Evolutionary conservation across 2,888 invertebrate species (phyloP).

Genomic region (Eulithis testata): DNA sequence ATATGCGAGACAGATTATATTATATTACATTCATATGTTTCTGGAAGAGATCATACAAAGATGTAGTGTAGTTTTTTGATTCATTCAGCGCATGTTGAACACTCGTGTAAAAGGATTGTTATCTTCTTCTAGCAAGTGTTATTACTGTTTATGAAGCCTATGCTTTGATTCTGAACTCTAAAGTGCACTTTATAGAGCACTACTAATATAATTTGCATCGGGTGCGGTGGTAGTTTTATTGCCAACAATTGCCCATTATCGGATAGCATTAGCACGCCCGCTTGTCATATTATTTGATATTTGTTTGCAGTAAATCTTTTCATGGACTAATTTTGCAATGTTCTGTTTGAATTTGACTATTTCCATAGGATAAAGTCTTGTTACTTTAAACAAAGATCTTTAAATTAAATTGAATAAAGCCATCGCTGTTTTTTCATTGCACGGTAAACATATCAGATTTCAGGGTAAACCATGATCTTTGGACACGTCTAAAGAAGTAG

Average conservation of each 20-base stretch:
- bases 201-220: constrained; percentile 70
- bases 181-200: constrained; percentile 45
- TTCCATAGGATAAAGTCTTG: not conserved
- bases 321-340: constrained; percentile 33
- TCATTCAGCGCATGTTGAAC: no score
- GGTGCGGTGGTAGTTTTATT: constrained; percentile 69
- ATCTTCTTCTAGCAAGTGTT: not conserved
- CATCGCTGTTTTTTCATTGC: not conserved
- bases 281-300: constrained; percentile 63
- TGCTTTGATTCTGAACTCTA: constrained; percentile 25
- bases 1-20: no score
- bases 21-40: no score
- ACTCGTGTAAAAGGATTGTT: not conserved
- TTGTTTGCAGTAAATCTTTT: constrained; percentile 49
- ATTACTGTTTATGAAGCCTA: constrained; percentile 3
- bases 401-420: not conserved
- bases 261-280: constrained; percentile 64
- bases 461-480: no score
- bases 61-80: no score
- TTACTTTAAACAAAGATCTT: not conserved
- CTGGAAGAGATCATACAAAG: no score
- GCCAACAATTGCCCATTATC: constrained; percentile 70
- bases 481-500: no score
- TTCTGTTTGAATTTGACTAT: constrained; percentile 18
- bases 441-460: no score